A percentile compares a stretch with the other conserved stretches of the same genome.
Conservation (phyloP, 2,113 vertebrate species). For the Acanthochromis polyacanthus region DNA sequence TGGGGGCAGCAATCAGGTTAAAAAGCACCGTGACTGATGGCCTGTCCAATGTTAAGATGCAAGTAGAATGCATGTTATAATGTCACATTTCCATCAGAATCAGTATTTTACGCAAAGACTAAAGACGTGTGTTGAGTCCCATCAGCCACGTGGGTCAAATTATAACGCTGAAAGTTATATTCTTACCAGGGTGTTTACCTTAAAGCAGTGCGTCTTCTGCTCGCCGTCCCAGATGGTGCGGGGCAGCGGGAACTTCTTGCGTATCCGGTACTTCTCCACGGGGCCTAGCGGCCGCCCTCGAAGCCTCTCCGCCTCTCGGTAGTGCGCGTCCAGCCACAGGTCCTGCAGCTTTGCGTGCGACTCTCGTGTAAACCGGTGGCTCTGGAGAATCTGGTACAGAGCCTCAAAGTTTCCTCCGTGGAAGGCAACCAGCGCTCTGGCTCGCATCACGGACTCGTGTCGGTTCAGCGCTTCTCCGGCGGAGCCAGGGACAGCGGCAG, state of each 20-base stretch:
- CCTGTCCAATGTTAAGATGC: background rate
- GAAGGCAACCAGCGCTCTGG: constrained; percentile 86
- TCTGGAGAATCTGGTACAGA: constrained; percentile 87
- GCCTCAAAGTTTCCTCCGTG: constrained; percentile 86
- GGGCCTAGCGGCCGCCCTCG: constrained; percentile 85
- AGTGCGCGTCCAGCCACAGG: constrained; percentile 88
- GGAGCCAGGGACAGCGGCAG: constrained; percentile 82
- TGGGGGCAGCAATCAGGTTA: constrained; percentile 2
- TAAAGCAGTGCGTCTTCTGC: constrained; percentile 89
- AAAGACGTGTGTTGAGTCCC: background rate
- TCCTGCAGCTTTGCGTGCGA: constrained; percentile 87
- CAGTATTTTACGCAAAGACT: background rate
- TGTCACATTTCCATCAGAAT: no score
- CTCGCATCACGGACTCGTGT: constrained; percentile 87
- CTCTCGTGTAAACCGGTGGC: constrained; percentile 85
- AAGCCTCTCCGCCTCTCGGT: constrained; percentile 86
- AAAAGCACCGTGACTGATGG: constrained; percentile 5
- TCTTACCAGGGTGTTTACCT: constrained; percentile 67
- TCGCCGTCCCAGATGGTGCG: constrained; percentile 89
- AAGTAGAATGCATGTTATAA: background rate
- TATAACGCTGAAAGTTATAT: background rate
- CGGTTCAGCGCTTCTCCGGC: constrained; percentile 83
- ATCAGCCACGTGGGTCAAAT: background rate
- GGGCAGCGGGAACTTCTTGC: constrained; percentile 89
- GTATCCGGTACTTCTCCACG: constrained; percentile 88